Percentiles rank a stretch among this genome's conserved stretches.
Evolutionary conservation across 2,888 invertebrate species (phyloP).

Genomic region (Brenthis hecate): DNA sequence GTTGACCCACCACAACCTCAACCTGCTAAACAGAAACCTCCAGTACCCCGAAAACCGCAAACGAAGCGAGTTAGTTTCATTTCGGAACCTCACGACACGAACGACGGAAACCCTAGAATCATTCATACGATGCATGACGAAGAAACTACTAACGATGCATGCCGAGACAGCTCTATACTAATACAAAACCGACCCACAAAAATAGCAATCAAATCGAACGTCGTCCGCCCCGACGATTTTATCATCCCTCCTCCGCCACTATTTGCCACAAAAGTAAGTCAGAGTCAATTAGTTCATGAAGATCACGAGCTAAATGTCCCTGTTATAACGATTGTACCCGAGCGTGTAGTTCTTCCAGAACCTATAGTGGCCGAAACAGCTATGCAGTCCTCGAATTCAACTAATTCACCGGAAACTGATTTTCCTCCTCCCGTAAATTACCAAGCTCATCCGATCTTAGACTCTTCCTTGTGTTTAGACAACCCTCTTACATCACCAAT

Average conservation of each 20-base stretch:
- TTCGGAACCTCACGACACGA: slow-evolving; percentile 58
- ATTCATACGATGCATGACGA: slow-evolving; percentile 64
- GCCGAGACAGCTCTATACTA: slow-evolving; percentile 72
- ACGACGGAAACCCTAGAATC: slow-evolving; percentile 50
- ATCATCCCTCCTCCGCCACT: slow-evolving; percentile 79
- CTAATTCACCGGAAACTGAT: slow-evolving; percentile 70
- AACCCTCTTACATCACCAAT: slow-evolving; percentile 54
- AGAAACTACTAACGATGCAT: slow-evolving; percentile 75
- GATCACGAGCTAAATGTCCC: slow-evolving; percentile 56
- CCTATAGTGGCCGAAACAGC: slow-evolving; percentile 72
- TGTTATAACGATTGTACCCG: slow-evolving; percentile 68
- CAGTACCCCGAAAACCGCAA: slow-evolving; percentile 76
- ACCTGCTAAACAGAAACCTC: slow-evolving; percentile 69
- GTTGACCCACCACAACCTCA: slow-evolving; percentile 54
- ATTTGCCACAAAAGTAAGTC: slow-evolving; percentile 74
- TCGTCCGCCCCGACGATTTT: slow-evolving; percentile 69
- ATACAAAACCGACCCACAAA: slow-evolving; percentile 62
- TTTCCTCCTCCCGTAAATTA: slow-evolving; percentile 77
- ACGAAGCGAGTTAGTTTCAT: slow-evolving; percentile 80
- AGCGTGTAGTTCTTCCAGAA: slow-evolving; percentile 68
- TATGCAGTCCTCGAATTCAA: slow-evolving; percentile 72
- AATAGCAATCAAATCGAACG: slow-evolving; percentile 60
- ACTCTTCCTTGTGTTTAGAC: slow-evolving; percentile 39
- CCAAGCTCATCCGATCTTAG: slow-evolving; percentile 61
- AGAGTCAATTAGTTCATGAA: slow-evolving; percentile 55